These are phyloP conservation scores for Nothocercus nigrocapillus DNA, from an alignment of 2,113 vertebrate genomes.

Conservation along the genomic window DNA sequence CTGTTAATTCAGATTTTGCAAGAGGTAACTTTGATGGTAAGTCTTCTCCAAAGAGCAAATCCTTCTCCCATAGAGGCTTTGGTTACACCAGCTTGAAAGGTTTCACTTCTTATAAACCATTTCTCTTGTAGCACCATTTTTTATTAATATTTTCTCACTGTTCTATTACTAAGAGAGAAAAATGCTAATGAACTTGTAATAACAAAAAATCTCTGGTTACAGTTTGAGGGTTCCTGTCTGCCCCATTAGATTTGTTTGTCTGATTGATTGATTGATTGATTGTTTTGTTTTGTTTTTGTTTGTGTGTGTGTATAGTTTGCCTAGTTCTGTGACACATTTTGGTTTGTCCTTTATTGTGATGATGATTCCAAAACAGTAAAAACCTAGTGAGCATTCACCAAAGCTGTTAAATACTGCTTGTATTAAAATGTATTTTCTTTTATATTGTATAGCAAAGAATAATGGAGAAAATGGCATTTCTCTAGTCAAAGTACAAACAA, in stretches of 20 bases:
- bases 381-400: background rate
- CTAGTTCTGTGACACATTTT: background rate
- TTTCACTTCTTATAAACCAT: background rate
- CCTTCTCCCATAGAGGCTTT: background rate
- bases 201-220: background rate
- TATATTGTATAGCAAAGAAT: slow-evolving; percentile 70
- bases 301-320: background rate
- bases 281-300: background rate
- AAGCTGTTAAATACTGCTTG: background rate
- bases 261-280: background rate
- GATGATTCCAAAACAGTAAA: background rate
- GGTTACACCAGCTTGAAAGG: background rate
- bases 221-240: background rate
- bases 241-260: background rate
- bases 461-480: slow-evolving; percentile 73
- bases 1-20: background rate
- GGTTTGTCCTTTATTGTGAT: background rate
- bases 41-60: background rate
- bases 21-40: background rate
- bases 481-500: slow-evolving; percentile 71
- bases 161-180: background rate
- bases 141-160: background rate
- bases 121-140: background rate
- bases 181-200: background rate
- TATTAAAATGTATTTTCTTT: background rate